These are phyloP conservation scores for Aricia agestis DNA, from an alignment of 1,140 invertebrate genomes.

Conservation along the genomic window DNA sequence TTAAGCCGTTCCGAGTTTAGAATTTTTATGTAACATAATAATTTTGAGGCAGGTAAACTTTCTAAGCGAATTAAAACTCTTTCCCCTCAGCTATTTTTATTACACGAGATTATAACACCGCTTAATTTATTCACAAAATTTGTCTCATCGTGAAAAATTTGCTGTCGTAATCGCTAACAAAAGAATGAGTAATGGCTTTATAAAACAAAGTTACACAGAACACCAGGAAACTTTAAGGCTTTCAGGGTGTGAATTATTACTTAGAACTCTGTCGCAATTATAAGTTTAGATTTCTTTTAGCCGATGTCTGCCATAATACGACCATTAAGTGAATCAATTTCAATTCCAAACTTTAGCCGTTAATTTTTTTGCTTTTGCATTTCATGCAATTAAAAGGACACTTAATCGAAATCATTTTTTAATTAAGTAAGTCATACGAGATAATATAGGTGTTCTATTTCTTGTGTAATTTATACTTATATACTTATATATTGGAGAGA, in stretches of 20 bases:
- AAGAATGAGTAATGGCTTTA: slow-evolving; percentile 70
- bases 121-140: slow-evolving; percentile 74
- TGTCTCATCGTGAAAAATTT: slow-evolving; percentile 74
- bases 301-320: slow-evolving; percentile 7
- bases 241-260: slow-evolving; percentile 69
- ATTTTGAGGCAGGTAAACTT: slow-evolving; percentile 46
- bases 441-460: no score
- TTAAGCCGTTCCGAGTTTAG: background rate
- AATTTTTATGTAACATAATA: slow-evolving; percentile 29
- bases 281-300: slow-evolving; percentile 26
- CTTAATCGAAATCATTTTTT: no score
- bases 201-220: slow-evolving; percentile 68
- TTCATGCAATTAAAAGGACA: no score
- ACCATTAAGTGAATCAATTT: background rate
- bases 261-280: slow-evolving; percentile 47
- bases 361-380: background rate
- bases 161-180: slow-evolving; percentile 68
- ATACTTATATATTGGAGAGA: no score
- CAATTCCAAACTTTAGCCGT: background rate
- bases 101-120: slow-evolving; percentile 65
- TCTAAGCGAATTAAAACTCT: slow-evolving; percentile 46
- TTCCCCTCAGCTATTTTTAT: slow-evolving; percentile 50
- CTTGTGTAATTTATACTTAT: no score
- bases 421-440: no score
- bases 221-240: slow-evolving; percentile 61